Percentiles rank a stretch among this genome's conserved stretches.
Conservation (phyloP, 2,797 vertebrate genomes). For the Eospalax fontanierii region DNA sequence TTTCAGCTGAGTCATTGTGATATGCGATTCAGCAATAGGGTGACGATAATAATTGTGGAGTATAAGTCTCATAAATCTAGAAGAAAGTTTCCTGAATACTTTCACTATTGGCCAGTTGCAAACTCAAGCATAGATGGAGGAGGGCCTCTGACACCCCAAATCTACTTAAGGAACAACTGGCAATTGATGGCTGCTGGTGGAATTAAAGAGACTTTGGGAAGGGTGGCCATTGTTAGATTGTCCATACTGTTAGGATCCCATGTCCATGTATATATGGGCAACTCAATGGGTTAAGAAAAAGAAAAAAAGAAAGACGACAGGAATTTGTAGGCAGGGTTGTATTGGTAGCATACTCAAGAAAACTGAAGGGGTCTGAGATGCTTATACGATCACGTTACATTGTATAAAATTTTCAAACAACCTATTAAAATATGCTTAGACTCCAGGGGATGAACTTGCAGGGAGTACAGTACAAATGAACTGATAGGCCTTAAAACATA, state of each 20-base stretch:
- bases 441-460: too few species aligned
- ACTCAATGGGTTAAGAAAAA: background rate
- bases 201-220: background rate
- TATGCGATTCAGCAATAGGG: background rate
- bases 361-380: background rate
- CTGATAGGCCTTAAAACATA: too few species aligned
- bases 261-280: rapidly evolving
- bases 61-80: background rate
- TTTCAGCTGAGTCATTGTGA: background rate
- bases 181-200: background rate
- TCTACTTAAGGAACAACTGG: rapidly evolving
- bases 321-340: background rate
- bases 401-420: background rate
- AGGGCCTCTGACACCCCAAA: background rate
- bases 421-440: background rate
- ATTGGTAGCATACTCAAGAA: background rate
- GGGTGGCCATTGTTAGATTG: too few species aligned
- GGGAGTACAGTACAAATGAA: too few species aligned
- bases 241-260: background rate
- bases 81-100: background rate
- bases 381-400: background rate
- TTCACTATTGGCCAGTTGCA: background rate
- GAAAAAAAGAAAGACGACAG: background rate
- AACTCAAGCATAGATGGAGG: background rate
- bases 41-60: background rate